A percentile compares a stretch with the other conserved stretches of the same genome.
These are phyloP conservation scores for Megaceryle torquata DNA, from an alignment of 2,113 vertebrate genomes.

Conservation along the genomic window DNA sequence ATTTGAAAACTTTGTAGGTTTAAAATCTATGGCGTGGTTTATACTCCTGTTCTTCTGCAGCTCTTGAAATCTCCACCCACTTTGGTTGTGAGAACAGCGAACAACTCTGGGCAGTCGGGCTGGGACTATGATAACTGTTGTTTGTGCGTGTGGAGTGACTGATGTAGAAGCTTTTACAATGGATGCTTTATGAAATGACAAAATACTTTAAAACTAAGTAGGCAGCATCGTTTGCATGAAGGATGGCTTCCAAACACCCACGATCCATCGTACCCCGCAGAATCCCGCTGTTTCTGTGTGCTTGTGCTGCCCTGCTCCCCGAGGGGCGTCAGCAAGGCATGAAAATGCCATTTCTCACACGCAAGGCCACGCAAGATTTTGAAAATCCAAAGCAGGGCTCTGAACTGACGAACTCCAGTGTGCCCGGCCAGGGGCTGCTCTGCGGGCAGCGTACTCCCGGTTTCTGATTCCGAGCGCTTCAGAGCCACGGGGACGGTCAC, in stretches of 20 bases:
- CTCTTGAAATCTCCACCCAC: not conserved
- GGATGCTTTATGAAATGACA: conserved; percentile 5
- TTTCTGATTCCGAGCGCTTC: no score
- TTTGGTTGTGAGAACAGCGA: not conserved
- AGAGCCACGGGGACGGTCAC: rapidly evolving
- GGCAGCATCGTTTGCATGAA: not conserved
- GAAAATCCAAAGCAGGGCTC: not conserved
- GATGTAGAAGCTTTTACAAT: conserved; percentile 10
- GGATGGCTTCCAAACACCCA: not conserved
- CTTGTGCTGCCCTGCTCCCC: rapidly evolving
- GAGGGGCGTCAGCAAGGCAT: rapidly evolving
- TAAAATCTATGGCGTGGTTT: not conserved
- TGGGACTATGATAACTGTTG: not conserved
- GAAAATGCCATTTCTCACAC: rapidly evolving
- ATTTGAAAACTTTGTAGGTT: not conserved
- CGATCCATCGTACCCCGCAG: not conserved
- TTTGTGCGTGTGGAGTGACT: not conserved
- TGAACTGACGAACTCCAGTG: rapidly evolving
- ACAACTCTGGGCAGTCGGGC: not conserved
- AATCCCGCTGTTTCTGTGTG: rapidly evolving
- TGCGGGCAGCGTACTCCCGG: not conserved
- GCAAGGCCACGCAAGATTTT: rapidly evolving
- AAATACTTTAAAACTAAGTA: not conserved
- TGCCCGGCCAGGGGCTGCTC: not conserved
- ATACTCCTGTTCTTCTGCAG: not conserved